Conservation (phyloP, 2,113 vertebrate genomes). For the Camarhynchus parvulus region DNA sequence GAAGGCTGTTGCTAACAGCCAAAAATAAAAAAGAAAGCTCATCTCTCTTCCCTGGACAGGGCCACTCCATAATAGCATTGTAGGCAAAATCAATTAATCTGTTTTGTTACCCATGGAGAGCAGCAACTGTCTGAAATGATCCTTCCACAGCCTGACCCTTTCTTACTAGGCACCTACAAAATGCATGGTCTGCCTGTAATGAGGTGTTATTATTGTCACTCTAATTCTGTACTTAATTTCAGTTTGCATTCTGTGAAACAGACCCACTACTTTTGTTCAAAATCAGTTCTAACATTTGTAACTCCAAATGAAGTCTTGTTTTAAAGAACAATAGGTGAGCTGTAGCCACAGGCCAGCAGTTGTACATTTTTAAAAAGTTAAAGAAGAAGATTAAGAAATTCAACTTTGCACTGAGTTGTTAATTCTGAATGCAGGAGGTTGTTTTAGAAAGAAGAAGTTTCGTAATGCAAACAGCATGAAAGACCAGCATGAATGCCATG, state of each 20-base stretch:
- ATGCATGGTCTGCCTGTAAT: background rate
- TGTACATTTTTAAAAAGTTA: background rate
- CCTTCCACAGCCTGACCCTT: background rate
- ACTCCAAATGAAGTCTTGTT: background rate
- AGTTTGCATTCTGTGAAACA: background rate
- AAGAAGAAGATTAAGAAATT: background rate
- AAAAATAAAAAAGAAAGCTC: background rate
- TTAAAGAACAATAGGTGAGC: background rate
- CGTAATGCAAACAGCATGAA: slow-evolving; percentile 27
- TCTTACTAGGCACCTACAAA: background rate
- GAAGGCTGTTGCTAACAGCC: background rate
- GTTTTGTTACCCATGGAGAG: background rate
- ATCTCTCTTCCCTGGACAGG: background rate
- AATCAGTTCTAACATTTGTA: background rate
- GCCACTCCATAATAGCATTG: background rate
- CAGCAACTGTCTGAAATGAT: background rate
- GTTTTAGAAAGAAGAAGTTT: slow-evolving; percentile 35
- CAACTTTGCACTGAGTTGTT: background rate
- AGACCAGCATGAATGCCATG: background rate
- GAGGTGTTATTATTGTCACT: background rate
- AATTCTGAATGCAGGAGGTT: background rate
- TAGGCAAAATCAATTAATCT: background rate
- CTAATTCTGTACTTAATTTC: background rate
- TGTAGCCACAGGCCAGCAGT: background rate
- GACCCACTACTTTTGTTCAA: background rate